phyloP scores from a whole-genome alignment of 2,113 vertebrate species.

The Pyxicephalus adspersus region DNA sequence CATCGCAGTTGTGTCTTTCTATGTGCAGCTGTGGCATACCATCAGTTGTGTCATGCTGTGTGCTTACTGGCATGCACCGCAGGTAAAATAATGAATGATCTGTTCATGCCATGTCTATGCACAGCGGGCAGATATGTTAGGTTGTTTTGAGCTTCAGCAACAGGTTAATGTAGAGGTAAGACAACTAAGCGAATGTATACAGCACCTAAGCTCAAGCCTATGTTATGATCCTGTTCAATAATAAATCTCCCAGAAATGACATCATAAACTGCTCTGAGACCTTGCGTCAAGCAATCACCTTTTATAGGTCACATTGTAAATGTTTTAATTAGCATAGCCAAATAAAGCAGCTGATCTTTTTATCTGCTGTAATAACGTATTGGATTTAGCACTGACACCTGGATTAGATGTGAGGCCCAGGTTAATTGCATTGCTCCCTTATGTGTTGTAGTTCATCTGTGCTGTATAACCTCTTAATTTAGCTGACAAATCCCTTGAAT shows the following conservation, averaged over 20 bases:
- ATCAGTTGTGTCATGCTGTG: slow-evolving; percentile 12
- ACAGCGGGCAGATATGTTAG: not conserved
- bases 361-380: slow-evolving; percentile 6
- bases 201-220: not conserved
- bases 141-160: not conserved
- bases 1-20: not conserved
- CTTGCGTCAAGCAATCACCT: not conserved
- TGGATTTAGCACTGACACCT: slow-evolving; percentile 12
- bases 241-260: not conserved
- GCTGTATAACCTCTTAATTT: slow-evolving; percentile 10
- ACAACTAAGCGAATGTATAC: not conserved
- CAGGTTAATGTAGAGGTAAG: not conserved
- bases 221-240: not conserved
- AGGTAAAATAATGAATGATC: slow-evolving; percentile 4
- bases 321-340: slow-evolving; percentile 22
- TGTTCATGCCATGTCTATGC: not conserved
- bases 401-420: slow-evolving; percentile 7
- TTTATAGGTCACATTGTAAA: slow-evolving; percentile 40
- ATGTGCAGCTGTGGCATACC: slow-evolving; percentile 1
- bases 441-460: not conserved
- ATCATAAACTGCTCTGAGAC: not conserved
- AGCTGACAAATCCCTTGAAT: slow-evolving; percentile 5
- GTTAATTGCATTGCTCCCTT: slow-evolving; percentile 39
- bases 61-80: slow-evolving; percentile 37
- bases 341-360: slow-evolving; percentile 2